Evolutionary conservation across 2,113 vertebrate species (phyloP).

Genomic region (Myiopsitta monachus): DNA sequence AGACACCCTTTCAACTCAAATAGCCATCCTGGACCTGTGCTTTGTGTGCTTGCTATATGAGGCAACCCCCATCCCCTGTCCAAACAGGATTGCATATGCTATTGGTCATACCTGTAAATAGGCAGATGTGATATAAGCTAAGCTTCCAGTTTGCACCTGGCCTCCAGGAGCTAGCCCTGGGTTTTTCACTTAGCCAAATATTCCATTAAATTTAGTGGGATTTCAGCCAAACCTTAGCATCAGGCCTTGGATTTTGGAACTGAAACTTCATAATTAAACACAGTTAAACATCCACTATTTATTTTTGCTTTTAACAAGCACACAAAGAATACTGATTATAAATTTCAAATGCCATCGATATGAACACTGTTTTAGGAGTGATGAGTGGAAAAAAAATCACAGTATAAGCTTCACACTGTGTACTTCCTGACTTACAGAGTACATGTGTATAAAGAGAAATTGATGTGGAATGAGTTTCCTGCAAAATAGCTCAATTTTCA

Average conservation of each 20-base stretch:
- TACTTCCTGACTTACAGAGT: slow-evolving; percentile 30
- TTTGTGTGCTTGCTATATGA: background rate
- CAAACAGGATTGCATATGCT: background rate
- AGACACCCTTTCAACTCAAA: background rate
- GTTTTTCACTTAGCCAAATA: background rate
- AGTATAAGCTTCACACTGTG: background rate
- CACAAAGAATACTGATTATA: background rate
- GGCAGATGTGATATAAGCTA: background rate
- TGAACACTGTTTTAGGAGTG: background rate
- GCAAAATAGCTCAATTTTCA: slow-evolving; percentile 35
- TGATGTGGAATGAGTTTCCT: slow-evolving; percentile 43
- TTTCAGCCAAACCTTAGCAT: background rate
- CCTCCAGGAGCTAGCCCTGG: background rate
- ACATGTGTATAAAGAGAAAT: slow-evolving; percentile 22
- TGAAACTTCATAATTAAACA: background rate
- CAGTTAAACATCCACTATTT: background rate
- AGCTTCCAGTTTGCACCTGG: background rate
- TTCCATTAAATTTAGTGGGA: background rate
- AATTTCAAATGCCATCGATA: background rate
- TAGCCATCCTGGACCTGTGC: background rate
- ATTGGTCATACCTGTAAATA: background rate
- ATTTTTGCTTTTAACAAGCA: background rate
- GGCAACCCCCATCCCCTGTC: fast-evolving
- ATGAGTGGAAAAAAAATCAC: background rate
- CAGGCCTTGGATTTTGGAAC: background rate